Percentiles rank a stretch among this genome's conserved stretches.
Evolutionary conservation across 2,113 vertebrate genomes (phyloP).

Genomic region (Oenanthe oenanthe): DNA sequence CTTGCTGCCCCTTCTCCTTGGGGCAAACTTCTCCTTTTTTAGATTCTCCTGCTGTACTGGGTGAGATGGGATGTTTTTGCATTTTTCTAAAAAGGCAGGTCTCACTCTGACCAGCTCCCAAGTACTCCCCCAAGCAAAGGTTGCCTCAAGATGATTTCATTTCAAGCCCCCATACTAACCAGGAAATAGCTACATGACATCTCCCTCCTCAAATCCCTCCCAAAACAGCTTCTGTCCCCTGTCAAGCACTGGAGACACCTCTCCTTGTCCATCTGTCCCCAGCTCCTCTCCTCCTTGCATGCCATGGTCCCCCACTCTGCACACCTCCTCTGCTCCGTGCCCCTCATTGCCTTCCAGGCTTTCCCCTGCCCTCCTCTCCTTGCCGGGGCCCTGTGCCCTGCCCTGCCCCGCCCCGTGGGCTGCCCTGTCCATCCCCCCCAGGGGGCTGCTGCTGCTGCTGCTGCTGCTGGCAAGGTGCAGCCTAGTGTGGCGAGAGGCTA

Average conservation of each 20-base stretch:
- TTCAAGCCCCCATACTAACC: background rate
- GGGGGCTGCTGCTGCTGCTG: background rate
- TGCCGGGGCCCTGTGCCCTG: background rate
- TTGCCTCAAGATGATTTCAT: background rate
- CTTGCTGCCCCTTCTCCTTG: background rate
- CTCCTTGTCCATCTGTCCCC: background rate
- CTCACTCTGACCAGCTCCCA: background rate
- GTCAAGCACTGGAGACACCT: background rate
- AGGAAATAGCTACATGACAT: background rate
- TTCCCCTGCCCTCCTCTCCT: background rate
- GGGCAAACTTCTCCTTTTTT: background rate
- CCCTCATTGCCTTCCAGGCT: background rate
- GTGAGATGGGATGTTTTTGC: background rate
- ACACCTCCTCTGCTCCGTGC: background rate
- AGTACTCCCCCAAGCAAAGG: background rate
- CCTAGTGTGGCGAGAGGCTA: conserved; percentile 54
- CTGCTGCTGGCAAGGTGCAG: conserved; percentile 65
- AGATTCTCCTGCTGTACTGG: background rate
- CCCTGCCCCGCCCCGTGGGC: background rate
- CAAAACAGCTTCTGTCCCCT: background rate
- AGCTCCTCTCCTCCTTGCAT: background rate
- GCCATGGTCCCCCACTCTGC: background rate
- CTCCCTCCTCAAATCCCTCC: background rate
- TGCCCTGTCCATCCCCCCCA: background rate
- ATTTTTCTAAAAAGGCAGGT: background rate